Evolutionary conservation across 2,888 invertebrate genomes (phyloP), one percentile per base, ranked within the genome.

Genomic region (Oxytorus armatus): DNA sequence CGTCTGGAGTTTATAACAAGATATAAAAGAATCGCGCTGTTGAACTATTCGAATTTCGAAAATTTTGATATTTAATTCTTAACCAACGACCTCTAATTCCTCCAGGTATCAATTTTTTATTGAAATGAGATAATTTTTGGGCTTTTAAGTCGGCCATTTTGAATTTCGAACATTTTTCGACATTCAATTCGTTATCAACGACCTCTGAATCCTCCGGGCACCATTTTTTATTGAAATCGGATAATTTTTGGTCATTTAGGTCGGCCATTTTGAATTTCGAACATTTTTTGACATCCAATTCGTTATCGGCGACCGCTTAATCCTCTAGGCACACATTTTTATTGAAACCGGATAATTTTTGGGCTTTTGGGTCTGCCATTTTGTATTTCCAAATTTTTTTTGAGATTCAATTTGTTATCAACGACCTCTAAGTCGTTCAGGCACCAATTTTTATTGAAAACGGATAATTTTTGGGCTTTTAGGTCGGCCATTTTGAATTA

Each of bases 1-100:
- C 44, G 87, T 92, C 94, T 94, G 16, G 36, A 1, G 8, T n/a
- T n/a, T n/a, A 36, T 1, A 36, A 10, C 4, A 8, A 36, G 1
- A 47, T 57, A n/a, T 33, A 39, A 33, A 57, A 11, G 5, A 5
- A 57, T n/a, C 29, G 29, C 29, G 5, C 5, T n/a, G n/a, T 29
- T 39, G 10, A 11, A 8, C 42, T 25, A 18, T 44, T 18, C 8
- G n/a, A 25, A 1, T 21, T 57, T 36, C 8, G 33, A 42, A 33
- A 18, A 11, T 33, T 42, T 18, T 25, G 51, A 39, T 39, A 42
- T 1, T 29, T 18, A 68, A 42, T 33, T 51, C 21, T 11, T 29
- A n/a, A 29, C 18, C 29, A 29, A 5, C 29, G 29, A 29, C 5
- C 29, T 5, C 29, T 2, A 29, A 3, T 3, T 3, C 29, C 29